Percentiles rank a stretch among this genome's conserved stretches.
These are phyloP conservation scores for Altica lythri DNA, from an alignment of 2,888 invertebrate genomes.

Conservation along the genomic window DNA sequence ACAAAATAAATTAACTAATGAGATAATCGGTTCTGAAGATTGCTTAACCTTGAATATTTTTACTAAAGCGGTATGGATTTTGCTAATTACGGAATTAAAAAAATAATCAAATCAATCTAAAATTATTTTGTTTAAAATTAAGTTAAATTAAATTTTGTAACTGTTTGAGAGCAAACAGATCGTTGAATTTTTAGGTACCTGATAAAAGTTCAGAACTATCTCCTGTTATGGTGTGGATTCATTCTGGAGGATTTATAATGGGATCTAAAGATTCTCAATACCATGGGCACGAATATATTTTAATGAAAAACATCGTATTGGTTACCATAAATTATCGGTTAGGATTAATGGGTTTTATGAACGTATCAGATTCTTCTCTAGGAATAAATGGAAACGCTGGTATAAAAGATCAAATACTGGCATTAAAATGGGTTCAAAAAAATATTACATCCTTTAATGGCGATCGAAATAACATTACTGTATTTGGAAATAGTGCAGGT, in stretches of 20 bases:
- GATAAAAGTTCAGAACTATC: conserved; percentile 10
- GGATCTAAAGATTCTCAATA: conserved; percentile 29
- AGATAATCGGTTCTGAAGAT: conserved; percentile 20
- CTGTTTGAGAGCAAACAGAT: no score
- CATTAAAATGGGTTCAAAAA: conserved; percentile 59
- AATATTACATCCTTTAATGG: conserved; percentile 57
- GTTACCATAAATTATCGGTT: conserved; percentile 37
- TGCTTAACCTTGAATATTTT: conserved; percentile 21
- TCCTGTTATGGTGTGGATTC: conserved; percentile 38
- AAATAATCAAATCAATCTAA: background rate
- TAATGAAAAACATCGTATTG: conserved; percentile 32
- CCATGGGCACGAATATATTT: conserved; percentile 33
- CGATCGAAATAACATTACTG: conserved; percentile 55
- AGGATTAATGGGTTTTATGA: conserved; percentile 52
- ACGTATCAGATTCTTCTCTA: conserved; percentile 52
- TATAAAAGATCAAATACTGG: conserved; percentile 58
- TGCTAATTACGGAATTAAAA: background rate
- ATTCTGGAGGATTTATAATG: conserved; percentile 32
- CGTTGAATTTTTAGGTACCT: conserved; percentile 9
- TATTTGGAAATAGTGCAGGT: conserved; percentile 61
- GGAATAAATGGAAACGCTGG: conserved; percentile 57
- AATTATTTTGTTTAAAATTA: no score
- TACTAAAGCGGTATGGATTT: conserved; percentile 21
- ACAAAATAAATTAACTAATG: conserved; percentile 1
- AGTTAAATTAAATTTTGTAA: no score